Base-by-base conservation (phyloP, 2,113 vertebrate species). In the Myodes glareolus region DNA sequence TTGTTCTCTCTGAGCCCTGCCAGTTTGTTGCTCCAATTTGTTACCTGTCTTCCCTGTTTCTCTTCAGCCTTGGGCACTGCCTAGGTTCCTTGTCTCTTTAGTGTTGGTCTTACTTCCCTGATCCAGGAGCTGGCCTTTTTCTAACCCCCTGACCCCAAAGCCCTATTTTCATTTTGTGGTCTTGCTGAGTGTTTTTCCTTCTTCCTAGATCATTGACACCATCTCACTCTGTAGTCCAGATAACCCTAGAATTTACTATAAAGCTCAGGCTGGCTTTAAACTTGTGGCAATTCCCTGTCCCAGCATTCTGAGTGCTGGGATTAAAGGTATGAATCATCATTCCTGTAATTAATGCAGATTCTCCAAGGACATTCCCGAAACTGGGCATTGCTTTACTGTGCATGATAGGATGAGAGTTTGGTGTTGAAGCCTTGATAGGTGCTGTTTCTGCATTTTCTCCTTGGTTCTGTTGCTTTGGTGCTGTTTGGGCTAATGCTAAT, bases 61-160 rank as follows among this genome's bases (percentile, higher is more conserved):
- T 12, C 21, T 13, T 25, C 42, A 31, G n/a, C 29, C 70, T 33
- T 31, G 77, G 89, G 29, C 7, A 3, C n/a, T 10, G 6, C 29
- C 63, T 5, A 12, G 13, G 39, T 42, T 36, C 11, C 65, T 58
- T 65, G 72, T 58, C 33, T 61, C 42, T 31, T 67, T 47, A 17
- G 19, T 16, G 55, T 45, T 87, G 86, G n/a, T 52, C 33, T 72
- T 0, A 0, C 25, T 16, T 50, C 27, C 0, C 0, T 55, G 92
- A 25, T 50, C 50, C 5, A 85, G 85, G 39, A 42, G 27, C 19
- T n/a, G 11, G 39, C 55, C 50, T 42, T 42, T 39, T 77, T 77
- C 55, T 27, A 55, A 10, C 19, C 3, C 11, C 17, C n/a, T 17
- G 4, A 6, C 55, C 17, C 55, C 68, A 19, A 21, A 17, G 72